phyloP scores from a whole-genome alignment of 2,888 invertebrate genomes.

The Melikaiella ostensackeni region DNA sequence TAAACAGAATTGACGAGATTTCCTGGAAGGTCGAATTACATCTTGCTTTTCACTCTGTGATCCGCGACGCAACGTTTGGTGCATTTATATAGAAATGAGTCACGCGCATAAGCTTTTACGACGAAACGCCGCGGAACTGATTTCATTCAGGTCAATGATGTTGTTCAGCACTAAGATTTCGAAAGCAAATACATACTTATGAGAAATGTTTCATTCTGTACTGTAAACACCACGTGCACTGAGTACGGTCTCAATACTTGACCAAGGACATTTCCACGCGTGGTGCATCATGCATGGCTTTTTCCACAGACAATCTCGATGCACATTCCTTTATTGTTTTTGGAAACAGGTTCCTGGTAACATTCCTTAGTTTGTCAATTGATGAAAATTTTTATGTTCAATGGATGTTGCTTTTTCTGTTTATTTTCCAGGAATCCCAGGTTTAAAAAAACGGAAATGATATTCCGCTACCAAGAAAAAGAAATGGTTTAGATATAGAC shows the following conservation, averaged over 20 bases:
- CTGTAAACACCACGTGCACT: conserved; percentile 29
- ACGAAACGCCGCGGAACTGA: conserved; percentile 31
- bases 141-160: conserved; percentile 37
- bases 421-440: not conserved
- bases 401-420: not conserved
- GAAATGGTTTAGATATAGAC: not conserved
- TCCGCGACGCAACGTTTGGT: conserved; percentile 16
- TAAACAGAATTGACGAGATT: conserved; percentile 12
- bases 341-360: not conserved
- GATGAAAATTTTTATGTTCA: not conserved
- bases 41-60: not conserved
- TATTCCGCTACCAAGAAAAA: not conserved
- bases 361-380: not conserved
- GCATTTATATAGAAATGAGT: conserved; percentile 35
- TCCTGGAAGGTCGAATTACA: conserved; percentile 34
- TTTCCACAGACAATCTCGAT: conserved; percentile 7
- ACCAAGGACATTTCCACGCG: conserved; percentile 9
- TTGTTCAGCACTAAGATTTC: conserved; percentile 31
- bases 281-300: conserved; percentile 9
- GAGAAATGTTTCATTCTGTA: conserved; percentile 21
- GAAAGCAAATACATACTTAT: conserved; percentile 26
- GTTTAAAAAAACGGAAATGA: not conserved
- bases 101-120: conserved; percentile 16
- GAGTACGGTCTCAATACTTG: not conserved
- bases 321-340: not conserved